Conservation (phyloP, 2,113 vertebrate genomes). For the Percina caprodes region DNA sequence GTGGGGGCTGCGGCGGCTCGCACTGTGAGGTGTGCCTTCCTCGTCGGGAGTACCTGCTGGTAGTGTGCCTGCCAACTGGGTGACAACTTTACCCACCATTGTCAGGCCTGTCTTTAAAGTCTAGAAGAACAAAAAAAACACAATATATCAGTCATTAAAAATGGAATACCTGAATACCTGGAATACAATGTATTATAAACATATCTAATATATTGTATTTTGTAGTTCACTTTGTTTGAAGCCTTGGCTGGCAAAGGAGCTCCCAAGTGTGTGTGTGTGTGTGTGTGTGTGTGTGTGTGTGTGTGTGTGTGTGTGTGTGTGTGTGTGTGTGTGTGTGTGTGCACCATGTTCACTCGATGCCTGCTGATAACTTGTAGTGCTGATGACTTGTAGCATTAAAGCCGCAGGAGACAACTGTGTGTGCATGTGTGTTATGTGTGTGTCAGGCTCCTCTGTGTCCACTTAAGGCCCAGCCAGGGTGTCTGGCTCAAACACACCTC, state of each 20-base stretch:
- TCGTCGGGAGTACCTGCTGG: conserved; percentile 92
- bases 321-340: conserved; percentile 16
- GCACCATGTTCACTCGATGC: conserved; percentile 51
- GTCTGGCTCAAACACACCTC: conserved; percentile 84
- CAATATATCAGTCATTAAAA: background rate
- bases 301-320: background rate
- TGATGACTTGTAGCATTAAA: conserved; percentile 61
- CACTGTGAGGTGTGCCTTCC: conserved; percentile 89
- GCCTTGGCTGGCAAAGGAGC: background rate
- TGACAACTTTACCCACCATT: conserved; percentile 98
- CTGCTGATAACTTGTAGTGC: conserved; percentile 65
- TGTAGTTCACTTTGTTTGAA: background rate
- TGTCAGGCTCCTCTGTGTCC: conserved; percentile 76
- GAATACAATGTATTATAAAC: background rate
- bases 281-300: background rate
- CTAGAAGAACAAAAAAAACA: conserved; percentile 72
- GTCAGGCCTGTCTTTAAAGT: conserved; percentile 96
- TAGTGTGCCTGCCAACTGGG: conserved; percentile 93
- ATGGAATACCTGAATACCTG: background rate
- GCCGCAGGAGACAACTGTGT: conserved; percentile 52
- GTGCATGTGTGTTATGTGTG: conserved; percentile 5
- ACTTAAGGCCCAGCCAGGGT: conserved; percentile 80
- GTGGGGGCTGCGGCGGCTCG: conserved; percentile 89
- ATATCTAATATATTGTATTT: background rate
- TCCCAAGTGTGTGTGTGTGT: background rate